Conservation (phyloP, 2,888 invertebrate species). For the Nemurella pictetii region DNA sequence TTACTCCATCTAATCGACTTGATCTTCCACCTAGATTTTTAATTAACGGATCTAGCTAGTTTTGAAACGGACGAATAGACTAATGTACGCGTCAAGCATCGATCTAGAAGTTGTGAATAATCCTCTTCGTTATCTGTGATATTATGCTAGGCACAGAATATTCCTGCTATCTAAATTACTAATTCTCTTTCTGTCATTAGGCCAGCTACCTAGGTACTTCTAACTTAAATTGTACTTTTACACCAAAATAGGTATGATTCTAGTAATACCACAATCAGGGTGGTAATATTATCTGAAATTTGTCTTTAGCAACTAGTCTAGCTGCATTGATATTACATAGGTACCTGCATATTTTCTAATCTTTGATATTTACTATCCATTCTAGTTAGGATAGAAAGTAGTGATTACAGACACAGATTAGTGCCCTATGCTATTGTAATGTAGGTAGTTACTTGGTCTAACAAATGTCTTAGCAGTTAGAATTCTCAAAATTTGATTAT, state of each 20-base stretch:
- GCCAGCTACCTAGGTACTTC: too few relatives aligned
- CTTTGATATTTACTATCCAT: not conserved
- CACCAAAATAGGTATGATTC: not conserved
- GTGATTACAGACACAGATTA: not conserved
- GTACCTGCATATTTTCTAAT: not conserved
- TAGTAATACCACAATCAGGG: not conserved
- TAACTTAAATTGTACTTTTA: not conserved
- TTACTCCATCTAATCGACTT: not conserved
- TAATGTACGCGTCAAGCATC: not conserved
- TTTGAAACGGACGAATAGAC: too few relatives aligned
- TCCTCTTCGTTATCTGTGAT: not conserved
- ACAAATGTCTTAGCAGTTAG: not conserved
- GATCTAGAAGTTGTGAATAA: not conserved
- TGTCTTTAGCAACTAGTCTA: not conserved
- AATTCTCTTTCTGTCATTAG: not conserved
- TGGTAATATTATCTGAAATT: not conserved
- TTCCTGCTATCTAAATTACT: not conserved
- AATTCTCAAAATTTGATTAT: not conserved
- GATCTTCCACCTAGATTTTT: not conserved
- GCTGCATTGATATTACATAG: not conserved
- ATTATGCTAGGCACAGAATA: not conserved
- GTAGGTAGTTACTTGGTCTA: not conserved
- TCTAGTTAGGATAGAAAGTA: not conserved
- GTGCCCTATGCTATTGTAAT: not conserved
- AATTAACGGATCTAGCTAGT: not conserved